These are phyloP conservation scores for Callorhinus ursinus DNA, from an alignment of 2,113 vertebrate genomes.

Conservation along the genomic window DNA sequence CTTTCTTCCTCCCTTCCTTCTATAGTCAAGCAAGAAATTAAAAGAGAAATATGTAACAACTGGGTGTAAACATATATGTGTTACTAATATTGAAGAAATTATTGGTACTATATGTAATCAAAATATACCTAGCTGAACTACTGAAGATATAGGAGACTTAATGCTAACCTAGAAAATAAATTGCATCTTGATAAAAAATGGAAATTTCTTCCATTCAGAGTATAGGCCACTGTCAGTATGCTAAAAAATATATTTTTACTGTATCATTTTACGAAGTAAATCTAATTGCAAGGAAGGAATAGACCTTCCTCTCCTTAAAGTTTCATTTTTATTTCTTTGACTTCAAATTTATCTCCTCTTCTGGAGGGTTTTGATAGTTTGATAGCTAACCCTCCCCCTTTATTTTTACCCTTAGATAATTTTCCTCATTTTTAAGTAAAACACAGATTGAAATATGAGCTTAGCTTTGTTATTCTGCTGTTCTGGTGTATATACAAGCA, in stretches of 20 bases:
- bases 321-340: neutral
- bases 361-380: neutral
- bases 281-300: neutral
- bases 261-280: neutral
- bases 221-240: neutral
- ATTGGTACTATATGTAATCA: neutral
- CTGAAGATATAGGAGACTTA: neutral
- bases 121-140: slow-evolving; percentile 4
- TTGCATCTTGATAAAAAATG: neutral
- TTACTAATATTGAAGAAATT: slow-evolving; percentile 8
- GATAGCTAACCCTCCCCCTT: neutral
- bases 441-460: neutral
- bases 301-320: neutral
- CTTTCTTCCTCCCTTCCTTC: neutral
- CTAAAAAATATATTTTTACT: neutral
- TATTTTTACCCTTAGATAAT: neutral
- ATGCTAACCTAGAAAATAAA: slow-evolving; percentile 47
- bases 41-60: neutral
- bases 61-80: neutral
- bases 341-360: neutral
- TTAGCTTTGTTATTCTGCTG: neutral
- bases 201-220: slow-evolving; percentile 53
- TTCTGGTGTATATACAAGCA: neutral
- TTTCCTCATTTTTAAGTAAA: neutral
- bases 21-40: slow-evolving; percentile 4